Conservation (phyloP, 23 tunicate species). For the Diplosoma virens region DNA sequence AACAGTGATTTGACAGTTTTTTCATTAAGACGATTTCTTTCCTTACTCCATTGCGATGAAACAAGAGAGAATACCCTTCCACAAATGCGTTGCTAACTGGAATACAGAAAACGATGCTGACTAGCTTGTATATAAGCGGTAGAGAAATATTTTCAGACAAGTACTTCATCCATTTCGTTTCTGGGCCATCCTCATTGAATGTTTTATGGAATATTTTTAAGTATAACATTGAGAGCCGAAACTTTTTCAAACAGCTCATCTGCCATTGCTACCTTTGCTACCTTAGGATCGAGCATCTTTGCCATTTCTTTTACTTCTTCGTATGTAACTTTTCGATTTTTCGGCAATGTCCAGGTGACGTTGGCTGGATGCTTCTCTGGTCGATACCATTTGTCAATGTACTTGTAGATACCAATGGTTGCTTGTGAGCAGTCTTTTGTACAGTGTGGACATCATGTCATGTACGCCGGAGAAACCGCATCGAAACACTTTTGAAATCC, state of each 20-base stretch:
- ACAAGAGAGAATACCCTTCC: background rate
- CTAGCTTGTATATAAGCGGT: slow-evolving; percentile 32
- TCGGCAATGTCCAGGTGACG: slow-evolving; percentile 33
- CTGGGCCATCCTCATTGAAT: slow-evolving; percentile 1
- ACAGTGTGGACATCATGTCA: slow-evolving; percentile 9
- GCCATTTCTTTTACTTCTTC: slow-evolving; percentile 23
- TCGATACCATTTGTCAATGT: slow-evolving; percentile 34
- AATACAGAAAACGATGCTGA: slow-evolving; percentile 10
- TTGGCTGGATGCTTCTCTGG: slow-evolving; percentile 19
- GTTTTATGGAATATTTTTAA: slow-evolving; percentile 2
- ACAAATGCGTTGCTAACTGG: background rate
- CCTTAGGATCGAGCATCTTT: slow-evolving; percentile 4
- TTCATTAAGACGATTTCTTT: background rate
- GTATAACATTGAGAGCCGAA: too few species aligned
- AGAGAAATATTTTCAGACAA: background rate
- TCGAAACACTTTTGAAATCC: too few species aligned
- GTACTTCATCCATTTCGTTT: slow-evolving; percentile 17
- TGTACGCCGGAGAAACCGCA: too few species aligned
- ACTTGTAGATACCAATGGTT: slow-evolving; percentile 8
- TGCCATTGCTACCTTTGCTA: too few species aligned
- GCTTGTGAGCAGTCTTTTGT: background rate
- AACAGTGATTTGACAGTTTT: too few species aligned
- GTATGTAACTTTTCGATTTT: background rate
- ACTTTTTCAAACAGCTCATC: too few species aligned
- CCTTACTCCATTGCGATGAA: background rate